Percentiles rank a stretch among this genome's conserved stretches.
Evolutionary conservation across 1,140 invertebrate genomes (phyloP).

Genomic region (Lasioglossum baleicum): DNA sequence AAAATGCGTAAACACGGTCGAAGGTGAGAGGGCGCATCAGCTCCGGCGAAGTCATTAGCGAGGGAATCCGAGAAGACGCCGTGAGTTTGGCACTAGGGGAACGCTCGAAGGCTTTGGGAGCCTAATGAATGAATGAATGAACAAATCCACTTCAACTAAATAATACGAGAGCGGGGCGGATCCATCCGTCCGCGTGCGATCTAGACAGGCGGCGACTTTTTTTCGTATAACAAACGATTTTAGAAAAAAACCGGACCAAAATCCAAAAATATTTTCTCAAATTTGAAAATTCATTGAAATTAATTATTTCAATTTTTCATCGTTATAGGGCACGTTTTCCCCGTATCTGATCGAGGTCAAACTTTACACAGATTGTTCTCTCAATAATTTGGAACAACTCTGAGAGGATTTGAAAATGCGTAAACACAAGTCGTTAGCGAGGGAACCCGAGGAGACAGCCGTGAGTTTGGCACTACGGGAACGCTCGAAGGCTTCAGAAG

Average conservation of each 20-base stretch:
- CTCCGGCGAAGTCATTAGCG: slow-evolving; percentile 1
- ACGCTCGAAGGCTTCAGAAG: neutral
- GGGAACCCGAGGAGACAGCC: neutral
- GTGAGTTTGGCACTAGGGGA: neutral
- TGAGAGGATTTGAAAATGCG: neutral
- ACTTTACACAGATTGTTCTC: too few relatives aligned
- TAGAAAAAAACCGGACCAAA: too few relatives aligned
- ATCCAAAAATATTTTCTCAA: too few relatives aligned
- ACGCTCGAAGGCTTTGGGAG: neutral
- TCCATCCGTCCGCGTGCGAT: neutral
- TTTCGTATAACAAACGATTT: too few relatives aligned
- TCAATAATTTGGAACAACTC: too few relatives aligned
- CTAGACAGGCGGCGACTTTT: too few relatives aligned
- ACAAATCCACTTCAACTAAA: slow-evolving; percentile 33
- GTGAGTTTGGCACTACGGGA: neutral
- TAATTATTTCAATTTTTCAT: too few relatives aligned
- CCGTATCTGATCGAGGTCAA: too few relatives aligned
- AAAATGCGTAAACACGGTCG: neutral
- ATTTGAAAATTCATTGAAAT: too few relatives aligned
- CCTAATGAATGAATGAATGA: slow-evolving; percentile 26
- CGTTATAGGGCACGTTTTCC: too few relatives aligned
- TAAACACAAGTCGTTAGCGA: slow-evolving; percentile 2
- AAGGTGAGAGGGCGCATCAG: neutral
- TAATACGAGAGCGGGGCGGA: neutral
- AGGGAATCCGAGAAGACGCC: neutral